These are phyloP conservation scores for Malurus leucopterus DNA, from an alignment of 2,797 vertebrate genomes.

Conservation along the genomic window DNA sequence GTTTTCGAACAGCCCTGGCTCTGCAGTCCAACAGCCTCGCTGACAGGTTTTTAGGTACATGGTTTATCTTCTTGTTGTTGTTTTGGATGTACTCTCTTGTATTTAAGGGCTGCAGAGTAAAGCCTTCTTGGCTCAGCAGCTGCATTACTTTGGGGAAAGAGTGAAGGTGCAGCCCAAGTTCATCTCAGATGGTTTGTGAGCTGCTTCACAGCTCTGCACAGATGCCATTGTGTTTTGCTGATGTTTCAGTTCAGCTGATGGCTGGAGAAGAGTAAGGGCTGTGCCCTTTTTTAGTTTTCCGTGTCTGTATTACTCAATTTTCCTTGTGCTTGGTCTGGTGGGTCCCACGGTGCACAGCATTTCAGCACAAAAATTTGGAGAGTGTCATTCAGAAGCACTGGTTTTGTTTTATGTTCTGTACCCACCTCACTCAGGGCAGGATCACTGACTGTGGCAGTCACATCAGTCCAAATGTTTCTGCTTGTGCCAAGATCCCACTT, in stretches of 20 bases:
- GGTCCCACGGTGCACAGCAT: neutral
- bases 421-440: neutral
- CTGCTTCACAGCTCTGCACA: neutral
- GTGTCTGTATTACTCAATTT: neutral
- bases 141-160: neutral
- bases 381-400: neutral
- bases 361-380: neutral
- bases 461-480: neutral
- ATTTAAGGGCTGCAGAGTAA: neutral
- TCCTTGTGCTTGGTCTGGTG: neutral
- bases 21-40: constrained; percentile 95
- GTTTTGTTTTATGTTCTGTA: neutral
- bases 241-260: neutral
- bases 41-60: constrained; percentile 88
- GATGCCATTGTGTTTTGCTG: neutral
- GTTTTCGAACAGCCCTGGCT: constrained; percentile 88
- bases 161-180: neutral
- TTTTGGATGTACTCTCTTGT: neutral
- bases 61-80: neutral
- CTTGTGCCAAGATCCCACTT: neutral
- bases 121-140: neutral
- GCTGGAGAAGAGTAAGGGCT: neutral
- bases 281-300: neutral
- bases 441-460: neutral
- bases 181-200: neutral